phyloP scores from a whole-genome alignment of 2,797 vertebrate genomes.

The Brachyalestes nurse region DNA sequence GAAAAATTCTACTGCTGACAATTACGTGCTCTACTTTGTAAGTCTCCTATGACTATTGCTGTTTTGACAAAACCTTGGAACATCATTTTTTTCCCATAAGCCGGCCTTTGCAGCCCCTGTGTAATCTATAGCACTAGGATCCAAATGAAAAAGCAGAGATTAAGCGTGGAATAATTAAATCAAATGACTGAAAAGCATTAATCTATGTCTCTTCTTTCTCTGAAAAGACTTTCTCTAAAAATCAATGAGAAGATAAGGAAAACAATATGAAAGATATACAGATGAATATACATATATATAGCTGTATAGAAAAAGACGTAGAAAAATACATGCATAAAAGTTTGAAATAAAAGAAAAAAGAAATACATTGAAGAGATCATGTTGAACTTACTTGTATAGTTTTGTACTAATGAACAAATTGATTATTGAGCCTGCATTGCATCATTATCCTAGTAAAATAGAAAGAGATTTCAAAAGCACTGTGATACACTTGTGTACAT shows the following conservation, averaged over 20 bases:
- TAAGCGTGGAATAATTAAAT: not conserved
- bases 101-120: not conserved
- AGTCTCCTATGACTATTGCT: not conserved
- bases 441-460: not conserved
- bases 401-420: not conserved
- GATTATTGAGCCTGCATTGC: not conserved
- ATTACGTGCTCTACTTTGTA: not conserved
- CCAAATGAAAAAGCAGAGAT: not conserved
- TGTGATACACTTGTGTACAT: not conserved
- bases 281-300: too few relatives aligned
- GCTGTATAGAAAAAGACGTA: too few relatives aligned
- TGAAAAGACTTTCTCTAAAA: too few relatives aligned
- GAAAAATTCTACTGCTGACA: not conserved
- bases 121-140: not conserved
- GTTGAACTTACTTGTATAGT: not conserved
- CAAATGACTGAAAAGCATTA: not conserved
- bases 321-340: too few relatives aligned
- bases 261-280: too few relatives aligned
- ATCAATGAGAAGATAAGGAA: too few relatives aligned
- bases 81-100: not conserved
- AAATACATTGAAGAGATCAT: too few relatives aligned
- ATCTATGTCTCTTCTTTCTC: too few relatives aligned
- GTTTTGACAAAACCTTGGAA: not conserved
- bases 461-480: not conserved
- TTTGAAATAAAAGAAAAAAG: too few relatives aligned